Conservation (phyloP, 2,113 vertebrate genomes). For the Tenrec ecaudatus region DNA sequence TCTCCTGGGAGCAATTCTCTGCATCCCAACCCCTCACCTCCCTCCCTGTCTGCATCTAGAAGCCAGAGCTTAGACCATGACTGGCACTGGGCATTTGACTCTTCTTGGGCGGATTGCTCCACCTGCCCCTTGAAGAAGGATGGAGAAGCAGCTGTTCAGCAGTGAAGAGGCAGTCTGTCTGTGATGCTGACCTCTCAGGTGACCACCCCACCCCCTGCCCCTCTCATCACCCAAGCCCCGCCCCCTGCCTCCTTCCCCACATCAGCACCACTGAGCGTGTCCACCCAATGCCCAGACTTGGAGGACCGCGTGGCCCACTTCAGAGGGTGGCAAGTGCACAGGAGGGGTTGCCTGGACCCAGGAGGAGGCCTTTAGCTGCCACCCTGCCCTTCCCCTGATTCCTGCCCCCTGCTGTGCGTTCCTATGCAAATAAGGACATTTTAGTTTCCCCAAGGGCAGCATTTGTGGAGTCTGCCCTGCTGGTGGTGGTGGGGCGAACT, state of each 20-base stretch:
- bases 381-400: not conserved
- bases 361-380: not conserved
- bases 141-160: not conserved
- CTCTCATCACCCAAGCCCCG: not conserved
- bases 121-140: rapidly evolving
- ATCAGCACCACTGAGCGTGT: rapidly evolving
- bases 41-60: too few relatives aligned
- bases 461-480: not conserved
- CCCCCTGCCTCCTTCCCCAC: too few relatives aligned
- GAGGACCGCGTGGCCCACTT: not conserved
- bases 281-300: rapidly evolving
- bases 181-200: not conserved
- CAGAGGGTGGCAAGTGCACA: not conserved
- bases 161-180: rapidly evolving
- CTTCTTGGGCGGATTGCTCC: rapidly evolving
- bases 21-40: too few relatives aligned
- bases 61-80: not conserved
- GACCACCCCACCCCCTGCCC: rapidly evolving
- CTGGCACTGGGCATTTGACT: too few relatives aligned
- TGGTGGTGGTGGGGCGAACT: not conserved
- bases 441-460: slow-evolving; percentile 49
- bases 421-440: slow-evolving; percentile 14
- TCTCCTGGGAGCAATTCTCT: not conserved
- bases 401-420: not conserved
- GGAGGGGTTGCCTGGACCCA: not conserved